Evolutionary conservation across 2,888 invertebrate species (phyloP).

Genomic region (Colostygia pectinataria): DNA sequence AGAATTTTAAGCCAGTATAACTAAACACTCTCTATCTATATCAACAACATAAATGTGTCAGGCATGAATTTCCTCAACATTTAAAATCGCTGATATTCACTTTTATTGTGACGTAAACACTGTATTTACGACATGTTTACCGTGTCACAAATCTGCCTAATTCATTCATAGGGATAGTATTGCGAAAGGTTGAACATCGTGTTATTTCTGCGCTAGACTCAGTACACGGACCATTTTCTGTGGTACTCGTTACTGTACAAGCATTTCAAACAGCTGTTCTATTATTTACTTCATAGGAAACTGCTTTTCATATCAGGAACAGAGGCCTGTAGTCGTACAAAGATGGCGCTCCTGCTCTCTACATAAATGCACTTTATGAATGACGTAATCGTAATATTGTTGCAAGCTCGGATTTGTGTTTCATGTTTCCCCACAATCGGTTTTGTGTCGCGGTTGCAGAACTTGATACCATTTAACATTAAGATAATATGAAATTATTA

Average conservation of each 20-base stretch:
- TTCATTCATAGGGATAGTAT: slow-evolving; percentile 16
- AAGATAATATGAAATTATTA: slow-evolving; percentile 41
- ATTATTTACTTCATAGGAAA: slow-evolving; percentile 72
- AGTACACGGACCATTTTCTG: slow-evolving; percentile 14
- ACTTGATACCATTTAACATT: slow-evolving; percentile 45
- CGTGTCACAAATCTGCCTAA: slow-evolving; percentile 22
- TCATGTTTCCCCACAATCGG: slow-evolving; percentile 55
- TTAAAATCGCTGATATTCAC: slow-evolving; percentile 19
- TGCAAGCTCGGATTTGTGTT: slow-evolving; percentile 57
- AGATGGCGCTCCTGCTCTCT: slow-evolving; percentile 61
- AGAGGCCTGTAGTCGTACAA: slow-evolving; percentile 63
- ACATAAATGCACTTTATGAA: slow-evolving; percentile 72
- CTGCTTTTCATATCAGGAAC: slow-evolving; percentile 78
- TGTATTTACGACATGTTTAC: slow-evolving; percentile 28
- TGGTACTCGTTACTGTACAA: slow-evolving; percentile 21
- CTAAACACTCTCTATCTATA: background rate
- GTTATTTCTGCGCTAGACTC: slow-evolving; percentile 14
- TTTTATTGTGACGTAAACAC: slow-evolving; percentile 21
- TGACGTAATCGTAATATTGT: slow-evolving; percentile 72
- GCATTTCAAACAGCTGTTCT: slow-evolving; percentile 39
- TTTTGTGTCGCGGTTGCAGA: slow-evolving; percentile 48
- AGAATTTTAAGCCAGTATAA: too few relatives aligned
- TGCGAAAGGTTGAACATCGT: slow-evolving; percentile 18
- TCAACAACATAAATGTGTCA: slow-evolving; percentile 19
- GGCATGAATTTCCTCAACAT: slow-evolving; percentile 20